Percentiles rank a stretch among this genome's conserved stretches.
phyloP scores from a whole-genome alignment of 2,797 vertebrate genomes.

The Gymnoscopelus braueri region DNA sequence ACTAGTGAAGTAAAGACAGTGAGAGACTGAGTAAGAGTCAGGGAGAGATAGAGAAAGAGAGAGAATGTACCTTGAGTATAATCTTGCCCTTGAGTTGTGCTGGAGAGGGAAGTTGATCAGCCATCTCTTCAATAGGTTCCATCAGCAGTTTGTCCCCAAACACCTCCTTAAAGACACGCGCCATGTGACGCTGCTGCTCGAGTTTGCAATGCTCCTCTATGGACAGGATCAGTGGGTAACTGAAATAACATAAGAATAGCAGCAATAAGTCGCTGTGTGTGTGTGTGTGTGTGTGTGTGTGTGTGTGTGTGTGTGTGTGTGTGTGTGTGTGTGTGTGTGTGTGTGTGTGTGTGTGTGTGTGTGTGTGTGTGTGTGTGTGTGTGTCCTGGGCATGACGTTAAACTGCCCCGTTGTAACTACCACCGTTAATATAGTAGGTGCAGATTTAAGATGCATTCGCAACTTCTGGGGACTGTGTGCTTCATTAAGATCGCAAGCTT shows the following conservation, averaged over 20 bases:
- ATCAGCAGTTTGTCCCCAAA: slow-evolving; percentile 90
- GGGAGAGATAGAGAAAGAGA: no score
- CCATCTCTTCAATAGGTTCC: slow-evolving; percentile 88
- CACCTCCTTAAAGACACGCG: slow-evolving; percentile 89
- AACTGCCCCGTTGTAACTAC: no score
- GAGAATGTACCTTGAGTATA: slow-evolving; percentile 88
- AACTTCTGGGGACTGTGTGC: no score
- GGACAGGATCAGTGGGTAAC: slow-evolving; percentile 94
- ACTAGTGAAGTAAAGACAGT: no score
- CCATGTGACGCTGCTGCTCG: slow-evolving; percentile 95
- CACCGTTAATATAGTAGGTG: no score
- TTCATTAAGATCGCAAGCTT: no score
- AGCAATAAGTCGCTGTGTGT: neutral
- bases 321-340: neutral
- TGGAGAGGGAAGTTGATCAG: slow-evolving; percentile 94
- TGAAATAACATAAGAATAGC: slow-evolving; percentile 47
- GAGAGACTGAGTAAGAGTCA: no score
- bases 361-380: neutral
- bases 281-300: neutral
- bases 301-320: neutral
- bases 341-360: neutral
- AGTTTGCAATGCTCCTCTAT: slow-evolving; percentile 94
- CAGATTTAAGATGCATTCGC: no score
- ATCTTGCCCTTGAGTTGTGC: slow-evolving; percentile 94
- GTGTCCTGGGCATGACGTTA: no score